Percentiles rank a stretch among this genome's conserved stretches.
Evolutionary conservation across 2,797 vertebrate species (phyloP).

Genomic region (Brachyalestes nurse): DNA sequence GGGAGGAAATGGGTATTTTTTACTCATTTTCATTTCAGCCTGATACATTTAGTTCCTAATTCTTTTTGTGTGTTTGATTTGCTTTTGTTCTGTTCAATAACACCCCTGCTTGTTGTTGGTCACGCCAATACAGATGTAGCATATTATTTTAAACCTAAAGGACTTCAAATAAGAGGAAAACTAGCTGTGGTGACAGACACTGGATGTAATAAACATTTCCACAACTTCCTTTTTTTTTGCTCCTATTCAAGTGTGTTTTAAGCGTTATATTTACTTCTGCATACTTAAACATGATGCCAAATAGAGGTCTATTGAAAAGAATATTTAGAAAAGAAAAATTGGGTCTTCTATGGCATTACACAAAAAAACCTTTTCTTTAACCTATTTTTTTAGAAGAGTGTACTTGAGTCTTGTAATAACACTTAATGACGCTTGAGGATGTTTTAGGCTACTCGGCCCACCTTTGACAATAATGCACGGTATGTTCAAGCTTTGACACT

Average conservation of each 20-base stretch:
- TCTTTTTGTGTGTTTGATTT: neutral
- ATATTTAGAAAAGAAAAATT: too few relatives aligned
- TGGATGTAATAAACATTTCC: neutral
- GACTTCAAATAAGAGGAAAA: neutral
- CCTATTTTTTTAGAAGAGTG: too few relatives aligned
- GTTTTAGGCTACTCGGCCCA: neutral
- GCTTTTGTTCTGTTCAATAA: neutral
- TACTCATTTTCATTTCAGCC: neutral
- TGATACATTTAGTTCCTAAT: neutral
- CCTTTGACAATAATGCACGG: neutral
- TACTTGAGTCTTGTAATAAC: neutral
- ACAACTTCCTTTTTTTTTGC: too few relatives aligned
- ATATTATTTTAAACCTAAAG: neutral
- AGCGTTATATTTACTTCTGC: too few relatives aligned
- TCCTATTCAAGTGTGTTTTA: too few relatives aligned
- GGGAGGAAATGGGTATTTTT: neutral
- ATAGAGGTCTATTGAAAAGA: too few relatives aligned
- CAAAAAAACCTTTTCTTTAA: too few relatives aligned
- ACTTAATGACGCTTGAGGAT: neutral
- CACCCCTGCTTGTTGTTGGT: neutral
- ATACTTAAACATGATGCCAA: too few relatives aligned
- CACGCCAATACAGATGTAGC: neutral
- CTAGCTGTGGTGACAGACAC: neutral
- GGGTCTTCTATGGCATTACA: too few relatives aligned
- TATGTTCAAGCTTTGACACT: slow-evolving; percentile 8